These are phyloP conservation scores for Antheraea pernyi DNA, from an alignment of 1,140 invertebrate genomes.

Conservation along the genomic window DNA sequence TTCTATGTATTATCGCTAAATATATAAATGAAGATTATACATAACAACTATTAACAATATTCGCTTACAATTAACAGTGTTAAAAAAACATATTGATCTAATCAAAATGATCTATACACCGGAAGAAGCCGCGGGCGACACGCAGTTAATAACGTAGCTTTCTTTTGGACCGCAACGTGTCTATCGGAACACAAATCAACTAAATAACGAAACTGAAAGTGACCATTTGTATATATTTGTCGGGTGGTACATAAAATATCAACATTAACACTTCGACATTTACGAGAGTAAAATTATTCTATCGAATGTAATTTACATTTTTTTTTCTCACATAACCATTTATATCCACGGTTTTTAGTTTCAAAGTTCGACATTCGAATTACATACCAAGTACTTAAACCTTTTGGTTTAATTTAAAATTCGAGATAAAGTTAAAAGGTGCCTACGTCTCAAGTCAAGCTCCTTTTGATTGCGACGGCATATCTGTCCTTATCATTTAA, in stretches of 20 bases:
- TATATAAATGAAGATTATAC: too few species aligned
- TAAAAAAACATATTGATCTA: too few species aligned
- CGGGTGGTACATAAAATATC: neutral
- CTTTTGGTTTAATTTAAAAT: neutral
- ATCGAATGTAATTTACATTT: neutral
- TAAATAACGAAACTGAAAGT: constrained; percentile 36
- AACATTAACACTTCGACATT: constrained; percentile 5
- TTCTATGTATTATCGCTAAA: too few species aligned
- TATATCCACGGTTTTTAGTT: neutral
- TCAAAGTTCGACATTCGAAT: neutral
- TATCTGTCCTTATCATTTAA: constrained; percentile 3
- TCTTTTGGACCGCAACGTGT: constrained; percentile 17
- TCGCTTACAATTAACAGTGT: too few species aligned
- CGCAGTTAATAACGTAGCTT: constrained; percentile 12
- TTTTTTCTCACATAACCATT: constrained; percentile 1
- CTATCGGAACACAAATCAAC: constrained; percentile 40
- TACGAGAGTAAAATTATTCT: neutral
- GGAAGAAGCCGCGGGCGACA: too few species aligned
- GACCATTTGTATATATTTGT: neutral
- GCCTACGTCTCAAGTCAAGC: neutral
- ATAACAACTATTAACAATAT: too few species aligned
- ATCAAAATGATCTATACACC: too few species aligned
- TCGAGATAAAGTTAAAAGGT: constrained; percentile 1
- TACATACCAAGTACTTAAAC: neutral
- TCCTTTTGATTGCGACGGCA: neutral